These are phyloP conservation scores for Eurystomus glaucurus DNA, from an alignment of 2,797 vertebrate genomes.

Conservation along the genomic window DNA sequence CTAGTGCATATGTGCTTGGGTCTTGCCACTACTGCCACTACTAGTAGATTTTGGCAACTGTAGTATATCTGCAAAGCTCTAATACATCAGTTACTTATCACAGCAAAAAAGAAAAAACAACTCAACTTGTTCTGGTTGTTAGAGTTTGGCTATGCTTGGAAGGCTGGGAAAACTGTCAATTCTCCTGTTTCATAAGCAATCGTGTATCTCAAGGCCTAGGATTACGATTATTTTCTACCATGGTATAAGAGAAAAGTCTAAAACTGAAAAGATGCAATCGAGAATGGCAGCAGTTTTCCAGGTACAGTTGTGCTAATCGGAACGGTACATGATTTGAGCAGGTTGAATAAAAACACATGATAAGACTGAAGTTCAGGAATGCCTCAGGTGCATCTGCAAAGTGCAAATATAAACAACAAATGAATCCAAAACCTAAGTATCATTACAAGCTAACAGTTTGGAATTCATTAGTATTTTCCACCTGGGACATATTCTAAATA, in stretches of 20 bases:
- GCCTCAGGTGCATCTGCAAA: neutral
- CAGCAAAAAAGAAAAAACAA: neutral
- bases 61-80: neutral
- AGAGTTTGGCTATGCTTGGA: neutral
- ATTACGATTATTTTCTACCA: neutral
- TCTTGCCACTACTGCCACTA: neutral
- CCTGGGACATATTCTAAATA: neutral
- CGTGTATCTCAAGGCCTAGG: neutral
- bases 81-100: neutral
- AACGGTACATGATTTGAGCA: neutral
- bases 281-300: neutral
- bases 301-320: neutral
- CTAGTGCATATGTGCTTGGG: accelerated
- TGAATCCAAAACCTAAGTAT: neutral
- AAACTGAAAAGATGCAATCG: neutral
- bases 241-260: neutral
- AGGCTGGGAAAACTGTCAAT: neutral
- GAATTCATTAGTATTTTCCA: slow-evolving; percentile 1
- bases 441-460: neutral
- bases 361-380: neutral
- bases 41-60: neutral
- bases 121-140: neutral
- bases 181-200: neutral
- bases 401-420: neutral
- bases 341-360: neutral